Evolutionary conservation across 2,113 vertebrate species (phyloP).

Genomic region (Caracal caracal): DNA sequence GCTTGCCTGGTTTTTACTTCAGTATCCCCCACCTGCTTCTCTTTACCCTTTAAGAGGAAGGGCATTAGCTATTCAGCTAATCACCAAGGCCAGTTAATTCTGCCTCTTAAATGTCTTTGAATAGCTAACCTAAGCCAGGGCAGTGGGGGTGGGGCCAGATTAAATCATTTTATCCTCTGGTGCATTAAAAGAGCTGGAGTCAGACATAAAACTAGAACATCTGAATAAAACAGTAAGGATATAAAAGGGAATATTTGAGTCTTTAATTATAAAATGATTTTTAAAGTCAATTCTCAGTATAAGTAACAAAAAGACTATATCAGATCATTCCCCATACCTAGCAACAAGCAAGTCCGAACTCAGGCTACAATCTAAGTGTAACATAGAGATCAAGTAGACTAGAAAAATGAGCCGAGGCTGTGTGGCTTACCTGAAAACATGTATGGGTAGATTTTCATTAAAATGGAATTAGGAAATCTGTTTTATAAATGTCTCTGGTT

Average conservation of each 20-base stretch:
- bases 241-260: slow-evolving; percentile 1
- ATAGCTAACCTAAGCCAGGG: not conserved
- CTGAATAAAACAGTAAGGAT: not conserved
- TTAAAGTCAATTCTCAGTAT: slow-evolving; percentile 21
- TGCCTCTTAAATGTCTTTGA: slow-evolving; percentile 29
- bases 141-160: not conserved
- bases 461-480: slow-evolving; percentile 1
- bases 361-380: not conserved
- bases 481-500: slow-evolving; percentile 38
- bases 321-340: not conserved
- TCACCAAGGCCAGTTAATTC: not conserved
- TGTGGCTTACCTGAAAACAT: not conserved
- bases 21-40: not conserved
- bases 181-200: not conserved
- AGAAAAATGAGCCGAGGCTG: not conserved
- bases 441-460: not conserved
- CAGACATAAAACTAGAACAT: slow-evolving; percentile 6
- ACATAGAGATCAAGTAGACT: not conserved
- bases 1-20: not conserved
- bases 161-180: not conserved
- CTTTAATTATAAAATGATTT: slow-evolving; percentile 47
- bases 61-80: not conserved
- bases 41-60: not conserved
- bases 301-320: slow-evolving; percentile 9
- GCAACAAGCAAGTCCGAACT: not conserved